A percentile compares a stretch with the other conserved stretches of the same genome.
These are phyloP conservation scores for Scomber colias DNA, from an alignment of 2,113 vertebrate genomes.

Conservation along the genomic window DNA sequence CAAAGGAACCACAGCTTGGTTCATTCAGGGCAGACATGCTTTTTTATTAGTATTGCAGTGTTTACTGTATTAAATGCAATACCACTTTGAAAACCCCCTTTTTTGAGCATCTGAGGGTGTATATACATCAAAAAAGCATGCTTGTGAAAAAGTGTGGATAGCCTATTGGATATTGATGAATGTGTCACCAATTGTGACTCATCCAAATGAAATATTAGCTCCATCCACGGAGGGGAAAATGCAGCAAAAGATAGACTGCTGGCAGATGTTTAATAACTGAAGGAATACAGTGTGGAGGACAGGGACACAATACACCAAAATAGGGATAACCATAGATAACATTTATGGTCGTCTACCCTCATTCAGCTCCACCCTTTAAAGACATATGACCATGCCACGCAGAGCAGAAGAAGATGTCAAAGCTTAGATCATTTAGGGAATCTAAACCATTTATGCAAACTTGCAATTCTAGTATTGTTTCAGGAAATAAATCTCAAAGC, in stretches of 20 bases:
- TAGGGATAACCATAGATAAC: neutral
- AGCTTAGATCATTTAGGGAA: neutral
- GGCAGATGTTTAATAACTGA: slow-evolving; percentile 1
- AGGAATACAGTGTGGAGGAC: slow-evolving; percentile 15
- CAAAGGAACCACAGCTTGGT: slow-evolving; percentile 26
- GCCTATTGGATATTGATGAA: slow-evolving; percentile 34
- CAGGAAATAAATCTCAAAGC: too few relatives aligned
- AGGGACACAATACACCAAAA: slow-evolving; percentile 24
- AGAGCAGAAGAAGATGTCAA: neutral
- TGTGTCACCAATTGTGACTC: slow-evolving; percentile 15
- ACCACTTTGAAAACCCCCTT: slow-evolving; percentile 42
- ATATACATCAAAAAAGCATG: slow-evolving; percentile 74
- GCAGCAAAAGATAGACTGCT: neutral
- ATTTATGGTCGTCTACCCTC: neutral
- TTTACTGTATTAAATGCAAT: slow-evolving; percentile 64
- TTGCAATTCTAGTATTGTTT: neutral
- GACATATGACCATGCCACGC: neutral
- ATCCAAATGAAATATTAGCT: slow-evolving; percentile 15
- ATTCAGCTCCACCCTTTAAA: neutral
- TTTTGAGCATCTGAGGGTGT: slow-evolving; percentile 54
- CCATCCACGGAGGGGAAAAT: neutral
- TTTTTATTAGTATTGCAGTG: slow-evolving; percentile 57
- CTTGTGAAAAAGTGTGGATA: slow-evolving; percentile 54
- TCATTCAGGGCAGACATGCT: slow-evolving; percentile 41
- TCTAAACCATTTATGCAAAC: neutral